These are phyloP conservation scores for Xestoiulus laeticollis DNA, from an alignment of 2,888 invertebrate genomes.

Conservation along the genomic window DNA sequence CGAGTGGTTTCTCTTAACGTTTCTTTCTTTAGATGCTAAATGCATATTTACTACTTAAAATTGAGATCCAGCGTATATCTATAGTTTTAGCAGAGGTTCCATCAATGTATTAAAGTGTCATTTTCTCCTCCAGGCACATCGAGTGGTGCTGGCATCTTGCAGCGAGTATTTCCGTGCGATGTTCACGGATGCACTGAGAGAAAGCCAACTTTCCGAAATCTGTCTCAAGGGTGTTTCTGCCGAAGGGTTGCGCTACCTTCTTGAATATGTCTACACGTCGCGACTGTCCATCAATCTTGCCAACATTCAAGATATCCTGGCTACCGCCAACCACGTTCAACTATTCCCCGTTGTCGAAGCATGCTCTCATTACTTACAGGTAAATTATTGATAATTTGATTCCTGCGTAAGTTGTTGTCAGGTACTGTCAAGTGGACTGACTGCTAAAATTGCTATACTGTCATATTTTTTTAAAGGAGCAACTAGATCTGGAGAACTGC, in stretches of 20 bases:
- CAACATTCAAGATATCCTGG: constrained; percentile 75
- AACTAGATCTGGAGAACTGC: constrained; percentile 76
- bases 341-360: constrained; percentile 74
- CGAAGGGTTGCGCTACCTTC: constrained; percentile 71
- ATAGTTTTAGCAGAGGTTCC: no score
- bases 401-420: no score
- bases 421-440: no score
- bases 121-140: constrained; percentile 69
- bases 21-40: no score
- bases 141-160: constrained; percentile 76
- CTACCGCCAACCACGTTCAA: constrained; percentile 76
- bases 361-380: constrained; percentile 72
- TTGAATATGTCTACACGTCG: constrained; percentile 77
- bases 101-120: no score
- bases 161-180: constrained; percentile 80
- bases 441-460: no score
- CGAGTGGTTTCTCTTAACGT: no score
- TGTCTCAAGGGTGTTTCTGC: constrained; percentile 74
- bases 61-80: no score
- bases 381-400: constrained; percentile 55
- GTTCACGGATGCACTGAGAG: constrained; percentile 77
- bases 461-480: constrained; percentile 66
- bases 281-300: constrained; percentile 71
- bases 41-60: no score
- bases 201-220: constrained; percentile 73